Evolutionary conservation across 2,113 vertebrate species (phyloP), one percentile per base, ranked within the genome.

Genomic region (Hemichromis elongatus): DNA sequence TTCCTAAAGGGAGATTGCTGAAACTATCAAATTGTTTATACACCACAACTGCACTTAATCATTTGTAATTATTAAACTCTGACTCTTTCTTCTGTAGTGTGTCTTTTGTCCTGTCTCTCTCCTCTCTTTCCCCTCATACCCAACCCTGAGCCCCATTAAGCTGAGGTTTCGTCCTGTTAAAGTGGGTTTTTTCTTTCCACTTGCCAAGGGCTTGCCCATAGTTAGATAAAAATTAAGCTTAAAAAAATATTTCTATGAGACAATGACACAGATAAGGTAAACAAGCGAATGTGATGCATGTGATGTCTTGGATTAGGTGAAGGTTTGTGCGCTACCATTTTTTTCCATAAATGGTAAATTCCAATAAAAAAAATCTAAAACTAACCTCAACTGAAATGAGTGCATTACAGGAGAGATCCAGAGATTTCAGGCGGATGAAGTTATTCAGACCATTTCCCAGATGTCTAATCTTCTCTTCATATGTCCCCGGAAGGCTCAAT

Each of bases 351-450:
- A 79, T 56, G 6, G n/a, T 56, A 6, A 40, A 40, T 26, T 56
- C 14, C 16, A 24, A 9, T 3, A 1, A 0, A 53, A 18, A 70
- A 14, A 7, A 55, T 1, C 7, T 42, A 16, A 14, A 79, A 53
- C 57, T 90, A 90, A 97, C 95, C 95, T 97, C 90, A 28, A 97
- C 93, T 55, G 94, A 96, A 56, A 94, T 84, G 21, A 97, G 89
- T 2, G 93, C 93, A 90, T 97, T 97, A 21, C 94, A 94, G 26
- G 97, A 98, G 5, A 97, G 95, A 82, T 97, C 95, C 85, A 97
- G 89, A 83, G 90, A 95, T 80, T 96, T 97, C 18, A 98, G 89
- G n/a, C 92, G 90, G 12, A 94, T 92, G 55, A 96, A 95, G 66
- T 94, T 96, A 88, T 93, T 95, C 55, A 97, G 79, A 59, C 95